Evolutionary conservation across 2,888 invertebrate species (phyloP).

Genomic region (Pollenia angustigena): DNA sequence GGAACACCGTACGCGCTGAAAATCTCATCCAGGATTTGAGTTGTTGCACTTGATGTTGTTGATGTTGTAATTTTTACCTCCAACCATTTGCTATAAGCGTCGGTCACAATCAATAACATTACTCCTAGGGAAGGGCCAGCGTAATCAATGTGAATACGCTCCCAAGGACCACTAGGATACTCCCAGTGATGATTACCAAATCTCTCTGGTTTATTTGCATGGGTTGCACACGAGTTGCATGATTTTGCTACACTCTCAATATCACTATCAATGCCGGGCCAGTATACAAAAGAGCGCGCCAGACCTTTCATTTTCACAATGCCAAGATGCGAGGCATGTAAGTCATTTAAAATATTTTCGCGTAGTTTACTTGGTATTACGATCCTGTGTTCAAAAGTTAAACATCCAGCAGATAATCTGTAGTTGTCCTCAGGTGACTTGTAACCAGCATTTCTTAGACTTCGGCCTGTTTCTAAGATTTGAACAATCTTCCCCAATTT

Average conservation of each 20-base stretch:
- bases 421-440: background rate
- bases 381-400: background rate
- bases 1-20: too few species aligned
- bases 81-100: constrained; percentile 83
- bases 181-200: constrained; percentile 64
- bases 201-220: too few species aligned
- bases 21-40: too few species aligned
- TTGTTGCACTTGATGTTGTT: too few species aligned
- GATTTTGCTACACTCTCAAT: too few species aligned
- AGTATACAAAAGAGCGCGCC: constrained; percentile 44
- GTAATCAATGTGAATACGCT: constrained; percentile 83
- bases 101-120: constrained; percentile 77
- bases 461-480: too few species aligned
- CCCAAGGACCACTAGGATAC: constrained; percentile 78
- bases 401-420: background rate
- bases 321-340: background rate
- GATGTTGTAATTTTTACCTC: constrained; percentile 76
- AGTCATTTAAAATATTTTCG: background rate
- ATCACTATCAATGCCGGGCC: constrained; percentile 29
- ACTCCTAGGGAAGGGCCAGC: constrained; percentile 80
- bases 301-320: too few species aligned
- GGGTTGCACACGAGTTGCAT: too few species aligned
- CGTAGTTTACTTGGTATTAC: background rate
- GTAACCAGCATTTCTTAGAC: background rate
- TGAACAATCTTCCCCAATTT: background rate